Evolutionary conservation across 2,888 invertebrate genomes (phyloP).

Genomic region (Mesochorus sp.): DNA sequence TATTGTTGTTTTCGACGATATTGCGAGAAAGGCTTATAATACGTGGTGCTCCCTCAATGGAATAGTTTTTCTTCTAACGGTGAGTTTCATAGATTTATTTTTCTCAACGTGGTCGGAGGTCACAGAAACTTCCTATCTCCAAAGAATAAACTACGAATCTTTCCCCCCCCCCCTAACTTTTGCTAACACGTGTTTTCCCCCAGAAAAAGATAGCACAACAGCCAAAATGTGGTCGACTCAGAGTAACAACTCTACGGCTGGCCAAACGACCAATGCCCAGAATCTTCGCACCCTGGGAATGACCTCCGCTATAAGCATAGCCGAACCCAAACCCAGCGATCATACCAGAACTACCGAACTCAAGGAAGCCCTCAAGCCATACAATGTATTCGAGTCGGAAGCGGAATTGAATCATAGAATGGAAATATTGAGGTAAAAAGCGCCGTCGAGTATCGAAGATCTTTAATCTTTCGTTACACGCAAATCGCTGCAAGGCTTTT

Average conservation of each 20-base stretch:
- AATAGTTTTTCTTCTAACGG: too few relatives aligned
- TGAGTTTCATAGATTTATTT: not conserved
- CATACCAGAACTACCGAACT: constrained; percentile 89
- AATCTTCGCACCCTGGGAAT: constrained; percentile 90
- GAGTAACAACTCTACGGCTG: constrained; percentile 73
- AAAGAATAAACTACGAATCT: not conserved
- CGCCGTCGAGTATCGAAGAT: not conserved
- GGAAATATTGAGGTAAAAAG: constrained; percentile 87
- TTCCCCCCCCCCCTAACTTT: too few relatives aligned
- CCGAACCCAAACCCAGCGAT: constrained; percentile 91
- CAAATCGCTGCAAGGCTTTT: not conserved
- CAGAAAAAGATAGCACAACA: constrained; percentile 24
- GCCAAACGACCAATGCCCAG: constrained; percentile 84
- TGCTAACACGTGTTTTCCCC: constrained; percentile 44
- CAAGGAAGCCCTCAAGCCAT: constrained; percentile 90
- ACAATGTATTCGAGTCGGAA: constrained; percentile 95
- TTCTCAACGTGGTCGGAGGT: too few relatives aligned
- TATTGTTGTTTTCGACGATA: too few relatives aligned
- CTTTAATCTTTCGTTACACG: too few relatives aligned
- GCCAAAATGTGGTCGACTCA: constrained; percentile 77
- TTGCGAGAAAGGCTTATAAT: too few relatives aligned
- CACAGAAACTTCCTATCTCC: too few relatives aligned
- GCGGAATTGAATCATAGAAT: constrained; percentile 95
- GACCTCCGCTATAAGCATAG: constrained; percentile 96
- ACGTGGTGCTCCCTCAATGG: too few relatives aligned